Percentiles rank a stretch among this genome's conserved stretches.
phyloP scores from a whole-genome alignment of 2,888 invertebrate species.

The Ichneumoninae sp. region DNA sequence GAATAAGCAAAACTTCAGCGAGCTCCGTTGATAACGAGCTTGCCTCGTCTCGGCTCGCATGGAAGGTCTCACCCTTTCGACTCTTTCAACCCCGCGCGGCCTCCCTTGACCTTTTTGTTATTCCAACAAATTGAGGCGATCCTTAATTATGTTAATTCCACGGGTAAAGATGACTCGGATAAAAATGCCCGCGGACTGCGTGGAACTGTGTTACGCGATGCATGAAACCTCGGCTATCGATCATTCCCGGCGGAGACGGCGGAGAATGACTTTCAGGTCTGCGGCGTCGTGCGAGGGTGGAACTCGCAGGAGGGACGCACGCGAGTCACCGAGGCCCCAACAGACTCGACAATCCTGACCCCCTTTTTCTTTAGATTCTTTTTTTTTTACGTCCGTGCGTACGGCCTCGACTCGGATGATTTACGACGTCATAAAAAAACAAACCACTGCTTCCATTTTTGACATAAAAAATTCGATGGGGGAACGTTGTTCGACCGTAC shows the following conservation, averaged over 20 bases:
- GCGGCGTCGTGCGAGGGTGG: constrained; percentile 8
- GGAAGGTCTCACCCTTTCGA: neutral
- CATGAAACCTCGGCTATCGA: constrained; percentile 55
- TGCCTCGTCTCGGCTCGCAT: neutral
- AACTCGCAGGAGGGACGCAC: constrained; percentile 31
- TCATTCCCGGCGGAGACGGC: constrained; percentile 45
- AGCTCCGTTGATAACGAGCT: constrained; percentile 23
- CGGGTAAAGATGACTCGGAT: constrained; percentile 36
- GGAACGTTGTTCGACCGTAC: neutral
- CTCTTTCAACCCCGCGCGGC: neutral
- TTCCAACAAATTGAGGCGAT: constrained; percentile 31
- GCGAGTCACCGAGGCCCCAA: constrained; percentile 32
- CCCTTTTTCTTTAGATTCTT: neutral
- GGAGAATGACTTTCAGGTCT: constrained; percentile 18
- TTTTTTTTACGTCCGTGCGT: neutral
- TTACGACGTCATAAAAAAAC: neutral
- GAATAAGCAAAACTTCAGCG: constrained; percentile 33
- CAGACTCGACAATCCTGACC: constrained; percentile 3
- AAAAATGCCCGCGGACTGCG: constrained; percentile 35
- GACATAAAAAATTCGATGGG: neutral
- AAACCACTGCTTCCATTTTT: neutral
- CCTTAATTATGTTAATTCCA: constrained; percentile 59
- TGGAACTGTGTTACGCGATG: constrained; percentile 2
- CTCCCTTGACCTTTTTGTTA: constrained; percentile 4
- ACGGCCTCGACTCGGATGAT: neutral